Percentiles rank a stretch among this genome's conserved stretches.
Conservation (phyloP, 2,113 vertebrate genomes). For the Sylvia atricapilla region DNA sequence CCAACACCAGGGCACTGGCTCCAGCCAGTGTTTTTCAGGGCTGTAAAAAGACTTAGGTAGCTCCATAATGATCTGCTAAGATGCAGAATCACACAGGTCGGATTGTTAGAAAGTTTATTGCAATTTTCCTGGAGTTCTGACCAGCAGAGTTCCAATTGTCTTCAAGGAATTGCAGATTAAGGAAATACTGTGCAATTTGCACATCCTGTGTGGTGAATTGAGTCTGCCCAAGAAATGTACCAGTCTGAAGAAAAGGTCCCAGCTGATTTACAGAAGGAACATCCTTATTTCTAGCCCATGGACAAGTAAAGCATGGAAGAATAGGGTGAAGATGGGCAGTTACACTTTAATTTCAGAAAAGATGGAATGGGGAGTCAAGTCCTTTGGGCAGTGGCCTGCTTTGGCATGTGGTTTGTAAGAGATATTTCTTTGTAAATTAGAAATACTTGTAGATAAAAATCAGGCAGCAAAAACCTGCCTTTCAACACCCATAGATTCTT, state of each 20-base stretch:
- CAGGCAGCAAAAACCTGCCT: neutral
- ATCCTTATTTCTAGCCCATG: neutral
- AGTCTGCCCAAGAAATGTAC: neutral
- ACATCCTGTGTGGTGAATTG: neutral
- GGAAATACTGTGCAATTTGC: neutral
- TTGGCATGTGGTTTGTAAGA: neutral
- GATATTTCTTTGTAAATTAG: neutral
- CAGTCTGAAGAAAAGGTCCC: neutral
- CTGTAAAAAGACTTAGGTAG: neutral
- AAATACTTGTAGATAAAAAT: neutral
- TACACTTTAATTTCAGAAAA: neutral
- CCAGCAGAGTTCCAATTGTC: neutral
- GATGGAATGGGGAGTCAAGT: neutral
- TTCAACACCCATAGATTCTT: neutral
- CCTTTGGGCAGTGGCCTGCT: neutral
- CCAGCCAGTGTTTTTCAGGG: accelerated
- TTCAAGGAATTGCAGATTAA: neutral
- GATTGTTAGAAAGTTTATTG: neutral
- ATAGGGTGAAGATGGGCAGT: neutral
- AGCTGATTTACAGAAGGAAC: neutral
- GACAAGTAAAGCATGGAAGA: neutral
- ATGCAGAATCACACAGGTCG: neutral
- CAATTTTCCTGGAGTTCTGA: neutral
- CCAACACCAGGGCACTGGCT: accelerated
- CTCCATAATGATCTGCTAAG: neutral